Base-by-base conservation (phyloP, 2,113 vertebrate species). In the Pygoscelis adeliae region DNA sequence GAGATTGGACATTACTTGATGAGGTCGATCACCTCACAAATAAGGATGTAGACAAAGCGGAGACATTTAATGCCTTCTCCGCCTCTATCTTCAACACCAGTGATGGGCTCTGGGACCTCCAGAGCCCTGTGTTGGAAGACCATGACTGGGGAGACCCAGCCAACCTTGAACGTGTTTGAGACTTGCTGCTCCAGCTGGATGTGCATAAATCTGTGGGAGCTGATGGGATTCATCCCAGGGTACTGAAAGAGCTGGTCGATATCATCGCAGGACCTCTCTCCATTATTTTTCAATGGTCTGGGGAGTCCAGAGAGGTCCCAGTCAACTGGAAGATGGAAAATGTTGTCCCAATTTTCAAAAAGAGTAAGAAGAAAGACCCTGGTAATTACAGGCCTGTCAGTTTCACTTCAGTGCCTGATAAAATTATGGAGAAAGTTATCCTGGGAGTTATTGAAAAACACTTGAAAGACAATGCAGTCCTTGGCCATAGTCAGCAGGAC, bases 161-260 rank as follows among this genome's bases (percentile, higher is more conserved):
- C 11, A 5, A 59, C 17, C 65, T 17, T 86, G 30, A 62, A 38
- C 12, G 49, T 38, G 3, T 44, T 89, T 1, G 10, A 59, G 34
- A 73, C 27, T 59, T 73, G 14, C 34, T 73, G 15, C 32, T 50
- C 15, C 44, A 38, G 7, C 13, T 73, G 52, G 27, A 46, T 46
- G 23, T 0, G n/a, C n/a, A n/a, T n/a, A n/a, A n/a, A n/a, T 52
- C 12, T 78, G 9, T 34, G 22, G 7, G 7, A 7, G 2, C 27
- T 1, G 4, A 38, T 16, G 14, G 34, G 14, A 47, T 73, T 80
- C 27, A n/a, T 17, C 34, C 29, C 34, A 55, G 38, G 22, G 4
- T 55, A 56, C 20, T 29, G n/a, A 40, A 47, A 42, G 26, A 74
- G 16, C 6, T 74, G 21, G 20, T 10, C 1, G 0, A 58, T 36